phyloP scores from a whole-genome alignment of 1,140 invertebrate genomes.

The Triops longicaudatus region DNA sequence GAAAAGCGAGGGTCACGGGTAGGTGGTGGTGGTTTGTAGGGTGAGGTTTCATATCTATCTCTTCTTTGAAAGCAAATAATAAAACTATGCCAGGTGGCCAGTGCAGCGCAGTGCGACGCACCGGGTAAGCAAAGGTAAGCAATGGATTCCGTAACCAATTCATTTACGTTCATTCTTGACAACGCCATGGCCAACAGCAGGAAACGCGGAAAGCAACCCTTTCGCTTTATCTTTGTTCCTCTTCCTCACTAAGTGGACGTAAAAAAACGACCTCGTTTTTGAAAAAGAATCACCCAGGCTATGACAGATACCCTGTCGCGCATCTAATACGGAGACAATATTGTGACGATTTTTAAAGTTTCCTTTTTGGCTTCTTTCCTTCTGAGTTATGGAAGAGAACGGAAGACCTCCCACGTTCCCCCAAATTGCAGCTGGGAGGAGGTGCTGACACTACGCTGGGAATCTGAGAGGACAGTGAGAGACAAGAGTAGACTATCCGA shows the following conservation, averaged over 20 bases:
- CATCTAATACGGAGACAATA: neutral
- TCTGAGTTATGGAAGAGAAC: neutral
- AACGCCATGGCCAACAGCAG: neutral
- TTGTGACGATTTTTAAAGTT: conserved; percentile 13
- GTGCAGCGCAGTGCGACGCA: neutral
- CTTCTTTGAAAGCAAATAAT: neutral
- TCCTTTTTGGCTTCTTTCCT: neutral
- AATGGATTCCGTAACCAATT: neutral
- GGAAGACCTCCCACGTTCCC: conserved; percentile 4
- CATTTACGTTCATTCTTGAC: neutral
- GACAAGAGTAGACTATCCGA: neutral
- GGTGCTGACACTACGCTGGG: too few relatives aligned
- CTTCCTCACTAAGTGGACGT: neutral
- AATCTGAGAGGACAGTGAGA: too few relatives aligned
- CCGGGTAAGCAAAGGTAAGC: neutral
- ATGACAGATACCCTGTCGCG: neutral
- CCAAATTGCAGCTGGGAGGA: neutral
- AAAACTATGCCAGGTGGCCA: neutral
- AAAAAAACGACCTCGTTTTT: neutral
- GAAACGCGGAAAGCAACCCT: neutral
- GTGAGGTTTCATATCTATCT: too few relatives aligned
- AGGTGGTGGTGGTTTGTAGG: too few relatives aligned
- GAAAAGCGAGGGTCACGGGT: too few relatives aligned
- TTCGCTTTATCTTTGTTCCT: neutral
- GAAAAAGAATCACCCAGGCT: neutral